Evolutionary conservation across 2,113 vertebrate genomes (phyloP).

Genomic region (Ranitomeya variabilis): DNA sequence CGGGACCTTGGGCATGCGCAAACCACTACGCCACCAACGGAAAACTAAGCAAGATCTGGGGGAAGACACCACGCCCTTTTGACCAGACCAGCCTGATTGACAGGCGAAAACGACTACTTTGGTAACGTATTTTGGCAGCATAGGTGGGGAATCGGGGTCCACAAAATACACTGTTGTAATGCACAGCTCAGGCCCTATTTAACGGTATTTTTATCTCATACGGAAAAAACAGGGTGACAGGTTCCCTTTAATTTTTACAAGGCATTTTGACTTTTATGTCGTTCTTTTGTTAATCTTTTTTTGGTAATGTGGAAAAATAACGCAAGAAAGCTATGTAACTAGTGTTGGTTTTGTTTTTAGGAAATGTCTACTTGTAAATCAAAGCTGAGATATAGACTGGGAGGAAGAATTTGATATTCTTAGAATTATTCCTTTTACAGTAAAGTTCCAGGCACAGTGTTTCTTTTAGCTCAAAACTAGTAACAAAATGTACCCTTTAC

Average conservation of each 20-base stretch:
- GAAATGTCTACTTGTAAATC: not conserved
- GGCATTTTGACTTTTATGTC: not conserved
- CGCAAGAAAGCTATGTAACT: not conserved
- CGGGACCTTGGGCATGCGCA: too few species aligned
- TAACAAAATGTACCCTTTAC: not conserved
- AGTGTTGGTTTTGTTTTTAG: not conserved
- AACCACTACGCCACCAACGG: too few species aligned
- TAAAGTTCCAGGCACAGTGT: conserved; percentile 19
- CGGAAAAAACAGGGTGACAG: too few species aligned
- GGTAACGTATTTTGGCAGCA: too few species aligned
- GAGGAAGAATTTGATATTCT: not conserved
- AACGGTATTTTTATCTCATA: too few species aligned
- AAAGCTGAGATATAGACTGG: not conserved
- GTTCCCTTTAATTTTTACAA: not conserved
- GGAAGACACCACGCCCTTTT: too few species aligned
- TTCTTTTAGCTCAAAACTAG: conserved; percentile 2
- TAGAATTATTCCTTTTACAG: conserved; percentile 43
- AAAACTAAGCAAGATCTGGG: too few species aligned
- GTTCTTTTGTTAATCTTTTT: not conserved
- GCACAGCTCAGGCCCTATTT: too few species aligned
- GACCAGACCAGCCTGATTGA: too few species aligned
- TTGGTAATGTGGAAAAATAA: not conserved
- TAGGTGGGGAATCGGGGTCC: too few species aligned
- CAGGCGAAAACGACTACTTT: too few species aligned
- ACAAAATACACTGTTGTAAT: too few species aligned